Conservation (phyloP, 2,888 invertebrate species). For the Oscheius sp. region DNA sequence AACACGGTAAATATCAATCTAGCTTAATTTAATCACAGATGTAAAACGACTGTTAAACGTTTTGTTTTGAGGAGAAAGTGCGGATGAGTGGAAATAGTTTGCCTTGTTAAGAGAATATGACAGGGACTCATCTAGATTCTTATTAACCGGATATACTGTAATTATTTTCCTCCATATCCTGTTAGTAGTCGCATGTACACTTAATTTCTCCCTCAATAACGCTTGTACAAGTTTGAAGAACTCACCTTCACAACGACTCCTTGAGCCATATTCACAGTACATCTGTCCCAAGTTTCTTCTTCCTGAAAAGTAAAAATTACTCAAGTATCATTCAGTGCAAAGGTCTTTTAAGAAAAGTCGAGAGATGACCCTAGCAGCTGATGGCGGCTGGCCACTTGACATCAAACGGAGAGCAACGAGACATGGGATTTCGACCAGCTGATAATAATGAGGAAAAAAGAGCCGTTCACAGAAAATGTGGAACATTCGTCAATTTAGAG, state of each 20-base stretch:
- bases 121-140: no score
- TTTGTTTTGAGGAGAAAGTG: no score
- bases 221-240: neutral
- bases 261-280: constrained; percentile 16
- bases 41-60: no score
- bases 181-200: neutral
- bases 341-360: neutral
- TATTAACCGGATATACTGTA: no score
- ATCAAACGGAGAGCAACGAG: constrained; percentile 10
- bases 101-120: no score
- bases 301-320: constrained; percentile 17
- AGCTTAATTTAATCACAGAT: no score
- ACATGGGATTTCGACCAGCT: constrained; percentile 5
- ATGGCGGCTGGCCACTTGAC: constrained; percentile 33
- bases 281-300: neutral
- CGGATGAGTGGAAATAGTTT: no score
- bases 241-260: constrained; percentile 30
- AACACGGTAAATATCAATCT: no score
- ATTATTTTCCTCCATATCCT: no score
- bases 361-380: constrained; percentile 31
- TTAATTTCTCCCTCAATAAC: neutral
- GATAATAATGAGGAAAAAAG: constrained; percentile 8
- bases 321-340: neutral
- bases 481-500: no score
- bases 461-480: neutral